Evolutionary conservation across 2,113 vertebrate species (phyloP), one percentile per base, ranked within the genome.

Genomic region (Laticauda colubrina): DNA sequence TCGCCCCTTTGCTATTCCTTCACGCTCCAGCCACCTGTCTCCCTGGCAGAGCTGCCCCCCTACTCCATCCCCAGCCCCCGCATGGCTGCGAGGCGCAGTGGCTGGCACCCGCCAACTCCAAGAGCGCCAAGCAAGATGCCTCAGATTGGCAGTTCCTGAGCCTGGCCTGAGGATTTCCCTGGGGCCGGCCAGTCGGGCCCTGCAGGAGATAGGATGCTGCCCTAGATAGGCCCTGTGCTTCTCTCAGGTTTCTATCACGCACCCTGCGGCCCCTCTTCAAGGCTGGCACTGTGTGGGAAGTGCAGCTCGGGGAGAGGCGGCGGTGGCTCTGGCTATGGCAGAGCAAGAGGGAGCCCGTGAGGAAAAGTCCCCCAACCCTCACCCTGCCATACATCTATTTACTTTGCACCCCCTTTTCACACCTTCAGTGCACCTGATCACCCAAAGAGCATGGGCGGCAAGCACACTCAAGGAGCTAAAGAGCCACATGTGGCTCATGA

Each of bases 341-440:
- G 48, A 75, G 26, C 20, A 20, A 5, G 5, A 34, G 93, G 93
- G 93, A 95, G 92, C 26, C 9, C 21, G 21, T 7, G 24, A 48
- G 24, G 85, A 26, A 48, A 48, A 45, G 29, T 97, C 45, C 9
- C 29, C 20, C 39, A 3, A 24, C 23, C 34, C 97, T 97, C 97
- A 59, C 97, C 96, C 96, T 97, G 95, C 97, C 96, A 97, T 96
- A 97, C 97, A 96, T 97, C 94, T 56, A 92, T 64, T 89, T 89
- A 56, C 91, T 87, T 89, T 55, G 4, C 97, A 96, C 97, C 97
- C 98, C 95, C 95, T 18, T 59, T 95, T 34, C 94, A 48, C 92
- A 89, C 92, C 97, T 96, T 97, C 94, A 34, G 88, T 92, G 95
- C 96, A 97, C 97, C 97, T 97, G 97, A 97, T 96, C 61, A 95